Conservation (phyloP, 2,113 vertebrate species). For the Cyanocitta stelleri region DNA sequence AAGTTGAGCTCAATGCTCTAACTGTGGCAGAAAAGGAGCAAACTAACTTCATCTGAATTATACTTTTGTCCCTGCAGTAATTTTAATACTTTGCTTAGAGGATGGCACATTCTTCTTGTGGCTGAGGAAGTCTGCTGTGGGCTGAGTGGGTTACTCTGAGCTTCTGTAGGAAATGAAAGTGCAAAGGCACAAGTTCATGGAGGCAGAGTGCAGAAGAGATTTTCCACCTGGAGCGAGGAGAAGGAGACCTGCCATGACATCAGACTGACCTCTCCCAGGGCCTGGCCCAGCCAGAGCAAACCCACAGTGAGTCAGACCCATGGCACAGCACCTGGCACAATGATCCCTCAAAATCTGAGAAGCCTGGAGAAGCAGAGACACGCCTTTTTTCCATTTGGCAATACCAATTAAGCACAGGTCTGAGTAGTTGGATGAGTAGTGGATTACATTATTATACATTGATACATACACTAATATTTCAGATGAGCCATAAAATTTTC, state of each 20-base stretch:
- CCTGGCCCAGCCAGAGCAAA: not conserved
- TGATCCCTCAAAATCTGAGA: not conserved
- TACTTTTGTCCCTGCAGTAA: not conserved
- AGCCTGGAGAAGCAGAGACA: not conserved
- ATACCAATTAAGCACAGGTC: accelerated
- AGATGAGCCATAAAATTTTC: not conserved
- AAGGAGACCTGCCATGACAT: not conserved
- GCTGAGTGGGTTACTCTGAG: not conserved
- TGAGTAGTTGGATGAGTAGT: not conserved
- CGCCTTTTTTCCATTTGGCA: not conserved
- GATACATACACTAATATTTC: not conserved
- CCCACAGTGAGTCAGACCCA: accelerated
- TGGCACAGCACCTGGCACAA: not conserved
- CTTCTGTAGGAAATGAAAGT: not conserved
- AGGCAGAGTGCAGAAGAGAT: not conserved
- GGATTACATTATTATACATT: too few species aligned
- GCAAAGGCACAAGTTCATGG: not conserved
- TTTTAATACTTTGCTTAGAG: not conserved
- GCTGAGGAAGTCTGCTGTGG: not conserved
- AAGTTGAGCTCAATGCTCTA: not conserved
- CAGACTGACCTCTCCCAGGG: not conserved
- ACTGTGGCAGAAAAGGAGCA: not conserved
- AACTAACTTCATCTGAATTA: not conserved
- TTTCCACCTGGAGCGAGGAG: not conserved
- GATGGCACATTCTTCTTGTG: not conserved